phyloP scores from a whole-genome alignment of 2,113 vertebrate genomes.

The Podiceps cristatus region DNA sequence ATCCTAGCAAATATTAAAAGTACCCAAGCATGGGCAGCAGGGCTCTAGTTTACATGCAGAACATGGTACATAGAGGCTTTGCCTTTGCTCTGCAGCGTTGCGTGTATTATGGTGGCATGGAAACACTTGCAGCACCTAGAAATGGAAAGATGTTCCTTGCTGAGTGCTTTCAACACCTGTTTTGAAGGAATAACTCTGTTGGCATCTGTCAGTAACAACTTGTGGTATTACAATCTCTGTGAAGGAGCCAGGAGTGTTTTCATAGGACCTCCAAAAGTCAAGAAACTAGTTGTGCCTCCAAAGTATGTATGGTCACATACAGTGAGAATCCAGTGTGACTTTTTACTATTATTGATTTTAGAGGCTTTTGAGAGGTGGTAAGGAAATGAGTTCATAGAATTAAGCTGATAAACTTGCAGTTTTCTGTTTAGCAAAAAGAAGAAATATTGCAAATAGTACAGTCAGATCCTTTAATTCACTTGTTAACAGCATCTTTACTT shows the following conservation, averaged over 20 bases:
- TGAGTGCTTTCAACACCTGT: neutral
- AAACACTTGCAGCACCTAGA: neutral
- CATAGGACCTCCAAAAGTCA: neutral
- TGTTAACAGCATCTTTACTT: neutral
- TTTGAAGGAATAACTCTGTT: neutral
- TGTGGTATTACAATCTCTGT: neutral
- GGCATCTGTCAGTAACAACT: neutral
- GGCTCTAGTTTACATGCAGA: neutral
- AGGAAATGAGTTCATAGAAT: neutral
- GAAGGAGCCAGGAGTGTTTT: neutral
- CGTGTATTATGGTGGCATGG: neutral
- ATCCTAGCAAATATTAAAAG: neutral
- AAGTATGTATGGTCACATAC: neutral
- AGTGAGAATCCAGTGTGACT: neutral
- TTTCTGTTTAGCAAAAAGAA: neutral
- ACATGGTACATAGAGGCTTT: neutral
- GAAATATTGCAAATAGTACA: neutral
- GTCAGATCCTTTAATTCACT: neutral
- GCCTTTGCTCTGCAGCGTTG: neutral
- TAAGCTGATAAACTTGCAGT: neutral
- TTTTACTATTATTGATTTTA: neutral
- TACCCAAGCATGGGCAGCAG: neutral
- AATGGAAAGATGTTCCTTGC: neutral
- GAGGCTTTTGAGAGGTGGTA: neutral
- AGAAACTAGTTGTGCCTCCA: neutral